These are phyloP conservation scores for Acutogordius australiensis DNA, from an alignment of 2,888 invertebrate species.

Conservation along the genomic window DNA sequence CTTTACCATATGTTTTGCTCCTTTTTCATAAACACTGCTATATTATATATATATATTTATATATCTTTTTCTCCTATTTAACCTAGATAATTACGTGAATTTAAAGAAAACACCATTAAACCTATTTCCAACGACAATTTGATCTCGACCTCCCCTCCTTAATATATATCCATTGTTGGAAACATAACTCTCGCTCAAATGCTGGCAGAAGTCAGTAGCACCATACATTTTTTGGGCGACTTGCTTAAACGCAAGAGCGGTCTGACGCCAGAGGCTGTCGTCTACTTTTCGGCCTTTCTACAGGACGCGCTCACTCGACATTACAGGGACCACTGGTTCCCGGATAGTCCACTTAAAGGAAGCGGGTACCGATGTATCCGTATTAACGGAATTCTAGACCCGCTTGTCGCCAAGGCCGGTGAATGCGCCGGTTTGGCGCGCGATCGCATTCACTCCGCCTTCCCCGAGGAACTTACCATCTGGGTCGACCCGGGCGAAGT, in stretches of 20 bases:
- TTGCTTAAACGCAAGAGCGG: background rate
- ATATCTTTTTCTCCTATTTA: too few species aligned
- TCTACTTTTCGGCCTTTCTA: background rate
- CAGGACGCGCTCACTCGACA: constrained; percentile 17
- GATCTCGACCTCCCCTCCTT: too few species aligned
- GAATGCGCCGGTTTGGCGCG: constrained; percentile 33
- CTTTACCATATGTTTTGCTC: too few species aligned
- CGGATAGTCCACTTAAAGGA: constrained; percentile 38
- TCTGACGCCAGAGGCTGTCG: background rate
- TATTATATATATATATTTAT: too few species aligned
- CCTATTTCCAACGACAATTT: too few species aligned
- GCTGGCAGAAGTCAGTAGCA: background rate
- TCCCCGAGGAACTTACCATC: constrained; percentile 41
- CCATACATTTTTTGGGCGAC: background rate
- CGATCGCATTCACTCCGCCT: constrained; percentile 29
- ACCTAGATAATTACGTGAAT: too few species aligned
- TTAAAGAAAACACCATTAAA: too few species aligned
- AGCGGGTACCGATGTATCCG: constrained; percentile 41
- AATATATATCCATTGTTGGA: too few species aligned
- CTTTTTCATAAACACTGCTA: too few species aligned
- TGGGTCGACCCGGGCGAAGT: constrained; percentile 48
- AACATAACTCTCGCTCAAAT: too few species aligned
- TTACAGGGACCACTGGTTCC: constrained; percentile 42
- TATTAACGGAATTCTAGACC: constrained; percentile 41
- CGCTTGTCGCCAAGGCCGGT: constrained; percentile 36